Base-by-base conservation (phyloP, 2,888 invertebrate genomes). In the Mythimna lalbum region DNA sequence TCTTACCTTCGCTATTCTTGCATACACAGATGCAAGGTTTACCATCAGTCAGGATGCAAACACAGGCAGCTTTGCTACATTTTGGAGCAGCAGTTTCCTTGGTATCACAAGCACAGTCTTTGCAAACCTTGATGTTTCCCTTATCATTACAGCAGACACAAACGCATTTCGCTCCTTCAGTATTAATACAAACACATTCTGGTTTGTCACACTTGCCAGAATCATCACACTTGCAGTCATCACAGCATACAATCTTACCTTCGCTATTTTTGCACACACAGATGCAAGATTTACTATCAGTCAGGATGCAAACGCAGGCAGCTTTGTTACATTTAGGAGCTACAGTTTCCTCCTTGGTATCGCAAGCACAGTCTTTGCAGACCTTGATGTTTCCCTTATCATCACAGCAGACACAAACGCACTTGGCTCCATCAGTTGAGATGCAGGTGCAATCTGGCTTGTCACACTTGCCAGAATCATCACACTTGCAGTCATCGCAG, bases 331-430 rank as follows among this genome's bases (percentile, higher is more conserved):
- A 55, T 31, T 19, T 31, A 9, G 55, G 1, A 33, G 55, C 33
- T 0, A 0, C 55, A 10, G n/a, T 10, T 10, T n/a, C n/a, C n/a
- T 3, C 4, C 27, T 78, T 53, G 50, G 61, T 2, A 0, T 69
- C 75, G 12, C 87, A 87, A n/a, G 78, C 66, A 57, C 87, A 87
- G 27, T 85, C 82, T 4, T 81, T 73, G 31, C 84, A 85, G 0
- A 74, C 23, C 14, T 36, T 70, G 9, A 74, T 19, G 6, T 31
- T 36, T 0, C 74, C 69, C 0, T 67, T 61, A 0, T 3, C 21
- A 10, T 86, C 81, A 5, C 78, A 73, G 65, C 87, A 89, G 0
- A 87, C 64, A 19, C 88, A 90, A 17, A 88, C 63, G 52, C 86
- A 88, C 17, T 73, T 12, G 1, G 79, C 83, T 1, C 81, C 86